Percentiles rank a stretch among this genome's conserved stretches.
phyloP scores from a whole-genome alignment of 2,113 vertebrate genomes.

The Carassius carassius region DNA sequence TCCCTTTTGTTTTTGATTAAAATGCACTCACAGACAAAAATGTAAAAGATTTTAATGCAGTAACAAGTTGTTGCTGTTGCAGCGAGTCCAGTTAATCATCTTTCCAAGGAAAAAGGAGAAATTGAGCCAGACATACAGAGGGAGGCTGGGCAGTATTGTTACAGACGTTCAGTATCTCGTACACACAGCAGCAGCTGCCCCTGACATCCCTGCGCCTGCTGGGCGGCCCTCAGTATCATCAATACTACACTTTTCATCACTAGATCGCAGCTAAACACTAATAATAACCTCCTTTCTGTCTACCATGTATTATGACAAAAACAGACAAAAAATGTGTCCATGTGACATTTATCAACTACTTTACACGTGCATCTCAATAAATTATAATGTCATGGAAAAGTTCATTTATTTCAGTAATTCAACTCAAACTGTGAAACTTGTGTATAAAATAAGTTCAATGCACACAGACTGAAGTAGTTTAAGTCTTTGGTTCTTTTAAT shows the following conservation, averaged over 20 bases:
- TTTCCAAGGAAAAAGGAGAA: slow-evolving; percentile 12
- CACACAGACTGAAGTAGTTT: too few relatives aligned
- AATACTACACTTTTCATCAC: slow-evolving; percentile 5
- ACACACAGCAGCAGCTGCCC: slow-evolving; percentile 53
- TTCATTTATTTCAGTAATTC: too few relatives aligned
- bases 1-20: not conserved
- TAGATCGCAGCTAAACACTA: not conserved
- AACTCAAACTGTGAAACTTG: too few relatives aligned
- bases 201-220: slow-evolving; percentile 50
- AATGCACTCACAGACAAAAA: not conserved
- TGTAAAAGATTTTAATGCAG: not conserved
- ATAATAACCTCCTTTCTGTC: not conserved
- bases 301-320: not conserved
- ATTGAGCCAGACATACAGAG: slow-evolving; percentile 34
- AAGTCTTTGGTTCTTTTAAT: too few relatives aligned
- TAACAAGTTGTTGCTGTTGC: not conserved
- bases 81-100: not conserved
- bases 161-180: not conserved
- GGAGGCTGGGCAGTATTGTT: slow-evolving; percentile 25
- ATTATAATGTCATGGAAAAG: too few relatives aligned
- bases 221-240: slow-evolving; percentile 12
- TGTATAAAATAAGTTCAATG: too few relatives aligned
- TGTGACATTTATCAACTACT: not conserved
- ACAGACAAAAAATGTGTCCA: not conserved
- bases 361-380: too few relatives aligned